A percentile compares a stretch with the other conserved stretches of the same genome.
These are phyloP conservation scores for Sebastiscus albofasciatus DNA, from an alignment of 2,797 vertebrate genomes.

Conservation along the genomic window DNA sequence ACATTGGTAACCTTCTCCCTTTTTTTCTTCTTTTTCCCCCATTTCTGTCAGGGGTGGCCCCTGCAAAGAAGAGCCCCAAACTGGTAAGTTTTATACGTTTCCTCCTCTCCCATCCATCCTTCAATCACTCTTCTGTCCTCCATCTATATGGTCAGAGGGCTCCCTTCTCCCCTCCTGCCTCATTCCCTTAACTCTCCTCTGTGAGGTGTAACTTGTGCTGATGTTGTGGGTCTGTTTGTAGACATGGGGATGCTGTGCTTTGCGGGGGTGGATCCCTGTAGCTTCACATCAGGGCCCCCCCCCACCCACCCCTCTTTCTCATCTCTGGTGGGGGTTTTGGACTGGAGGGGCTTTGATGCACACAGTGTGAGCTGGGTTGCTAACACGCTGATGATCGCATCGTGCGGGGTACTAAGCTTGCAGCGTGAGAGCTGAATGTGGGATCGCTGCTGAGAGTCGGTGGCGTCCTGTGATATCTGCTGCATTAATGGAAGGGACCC, in stretches of 20 bases:
- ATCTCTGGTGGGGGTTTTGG: conserved; percentile 46
- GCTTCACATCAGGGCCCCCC: conserved; percentile 36
- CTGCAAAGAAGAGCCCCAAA: conserved; percentile 99
- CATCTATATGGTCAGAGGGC: not conserved
- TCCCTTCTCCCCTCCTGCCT: conserved; percentile 7
- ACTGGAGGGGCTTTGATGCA: conserved; percentile 65
- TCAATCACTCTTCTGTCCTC: not conserved
- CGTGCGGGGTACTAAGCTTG: conserved; percentile 58
- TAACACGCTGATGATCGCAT: conserved; percentile 59
- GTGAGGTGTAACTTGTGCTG: conserved; percentile 52
- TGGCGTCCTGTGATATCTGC: conserved; percentile 33
- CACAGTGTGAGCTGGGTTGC: conserved; percentile 65
- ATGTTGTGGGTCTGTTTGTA: conserved; percentile 61
- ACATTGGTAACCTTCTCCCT: conserved; percentile 71
- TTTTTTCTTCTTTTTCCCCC: conserved; percentile 10
- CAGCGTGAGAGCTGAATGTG: conserved; percentile 54
- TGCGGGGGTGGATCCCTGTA: conserved; percentile 66
- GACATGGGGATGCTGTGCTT: conserved; percentile 37
- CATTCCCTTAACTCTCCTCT: conserved; percentile 9
- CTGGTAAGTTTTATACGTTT: conserved; percentile 87
- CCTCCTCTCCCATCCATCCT: conserved; percentile 28
- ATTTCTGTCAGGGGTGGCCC: conserved; percentile 89
- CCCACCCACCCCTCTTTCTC: not conserved
- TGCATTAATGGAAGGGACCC: not conserved
- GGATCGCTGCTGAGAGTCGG: conserved; percentile 42